Conservation (phyloP, 2,888 invertebrate species). For the Mesoligia furuncula region DNA sequence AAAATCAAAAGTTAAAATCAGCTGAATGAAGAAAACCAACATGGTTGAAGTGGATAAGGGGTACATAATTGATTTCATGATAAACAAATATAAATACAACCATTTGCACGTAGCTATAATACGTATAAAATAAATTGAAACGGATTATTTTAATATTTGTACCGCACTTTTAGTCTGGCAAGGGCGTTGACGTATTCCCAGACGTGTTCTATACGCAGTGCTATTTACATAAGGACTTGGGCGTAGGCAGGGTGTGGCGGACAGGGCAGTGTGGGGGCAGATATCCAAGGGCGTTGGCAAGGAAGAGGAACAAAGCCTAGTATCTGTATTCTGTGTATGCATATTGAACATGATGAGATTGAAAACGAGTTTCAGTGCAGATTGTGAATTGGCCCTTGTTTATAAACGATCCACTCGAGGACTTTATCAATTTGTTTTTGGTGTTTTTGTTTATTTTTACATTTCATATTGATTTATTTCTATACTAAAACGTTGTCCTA, state of each 20-base stretch:
- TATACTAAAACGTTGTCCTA: not conserved
- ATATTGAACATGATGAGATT: not conserved
- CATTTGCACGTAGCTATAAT: not conserved
- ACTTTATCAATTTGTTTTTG: not conserved
- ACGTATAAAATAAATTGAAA: not conserved
- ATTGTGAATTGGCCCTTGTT: not conserved
- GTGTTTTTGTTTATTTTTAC: not conserved
- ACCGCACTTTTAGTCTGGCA: constrained; percentile 47
- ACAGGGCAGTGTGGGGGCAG: constrained; percentile 45
- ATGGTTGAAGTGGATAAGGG: not conserved
- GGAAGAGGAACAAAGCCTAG: constrained; percentile 40
- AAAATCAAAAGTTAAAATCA: not conserved
- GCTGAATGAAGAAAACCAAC: not conserved
- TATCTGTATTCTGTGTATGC: constrained; percentile 11
- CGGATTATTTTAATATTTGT: not conserved
- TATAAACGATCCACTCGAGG: not conserved
- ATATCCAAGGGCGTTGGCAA: constrained; percentile 51
- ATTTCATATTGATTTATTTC: not conserved
- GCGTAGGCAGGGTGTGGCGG: constrained; percentile 56
- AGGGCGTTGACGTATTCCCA: constrained; percentile 61
- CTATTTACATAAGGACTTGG: constrained; percentile 48
- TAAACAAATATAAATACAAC: not conserved
- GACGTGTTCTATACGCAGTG: constrained; percentile 51
- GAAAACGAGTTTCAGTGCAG: constrained; percentile 2
- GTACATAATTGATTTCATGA: not conserved